Evolutionary conservation across 2,797 vertebrate species (phyloP), one percentile per base, ranked within the genome.

Genomic region (Vultur gryphus): DNA sequence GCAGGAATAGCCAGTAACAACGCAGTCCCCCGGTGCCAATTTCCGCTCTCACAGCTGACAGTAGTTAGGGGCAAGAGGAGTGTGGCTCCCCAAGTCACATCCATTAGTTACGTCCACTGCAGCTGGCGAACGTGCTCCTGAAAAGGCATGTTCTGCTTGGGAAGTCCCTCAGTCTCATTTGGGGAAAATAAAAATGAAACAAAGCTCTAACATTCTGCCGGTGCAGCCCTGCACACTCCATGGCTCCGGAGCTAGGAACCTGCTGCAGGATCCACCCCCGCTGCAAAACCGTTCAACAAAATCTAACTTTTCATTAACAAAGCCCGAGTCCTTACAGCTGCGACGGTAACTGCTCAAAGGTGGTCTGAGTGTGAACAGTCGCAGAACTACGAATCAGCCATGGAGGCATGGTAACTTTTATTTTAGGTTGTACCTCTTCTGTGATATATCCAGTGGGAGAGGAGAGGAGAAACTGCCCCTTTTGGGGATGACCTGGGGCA

Each of bases 191-290:
- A 85, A 76, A 65, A 66, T 6, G 26, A 81, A 64, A 37, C 61
- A 86, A 67, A 84, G 54, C 73, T 88, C 41, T 31, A 43, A 4
- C 2, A 6, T 71, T 65, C 58, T 33, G 25, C 55, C 25, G 35
- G 59, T 7, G 8, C 37, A 77, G 59, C 33, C 55, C 37, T 0
- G 0, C 9, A 4, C 1, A 14, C 31, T 59, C 19, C 4, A 0
- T 35, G 52, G 55, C 43, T 69, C 75, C 1, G 12, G 49, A 71
- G 71, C 44, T 13, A 21, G 61, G 72, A 90, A 76, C 21, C 25
- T 37, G 37, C 71, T 66, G 61, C 31, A 49, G 25, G 37, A 75
- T 52, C 37, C 82, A 43, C 9, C 35, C 49, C 39, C 24, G 35
- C 58, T 13, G 1, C 28, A 70, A 84, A 91, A 75, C 11, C 3